Evolutionary conservation across 2,113 vertebrate genomes (phyloP).

Genomic region (Xenus cinereus): DNA sequence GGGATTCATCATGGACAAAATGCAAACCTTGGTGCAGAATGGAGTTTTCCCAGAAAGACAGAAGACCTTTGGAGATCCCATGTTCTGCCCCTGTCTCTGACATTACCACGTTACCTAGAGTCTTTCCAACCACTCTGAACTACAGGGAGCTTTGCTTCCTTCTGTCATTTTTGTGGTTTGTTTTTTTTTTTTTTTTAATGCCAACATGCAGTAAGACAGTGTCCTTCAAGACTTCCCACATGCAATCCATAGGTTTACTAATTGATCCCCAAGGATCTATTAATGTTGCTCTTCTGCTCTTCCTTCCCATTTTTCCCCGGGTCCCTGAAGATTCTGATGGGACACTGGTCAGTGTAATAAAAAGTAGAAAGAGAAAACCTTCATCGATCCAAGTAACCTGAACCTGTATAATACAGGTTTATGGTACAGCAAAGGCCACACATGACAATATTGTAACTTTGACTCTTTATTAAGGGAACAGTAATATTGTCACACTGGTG

Average conservation of each 20-base stretch:
- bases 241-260: neutral
- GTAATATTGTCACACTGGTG: neutral
- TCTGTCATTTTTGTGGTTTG: neutral
- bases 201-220: neutral
- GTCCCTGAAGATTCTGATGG: neutral
- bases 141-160: neutral
- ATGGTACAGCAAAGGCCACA: neutral
- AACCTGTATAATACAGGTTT: neutral
- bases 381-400: neutral
- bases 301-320: neutral
- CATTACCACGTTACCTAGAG: neutral
- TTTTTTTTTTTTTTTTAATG: neutral
- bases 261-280: neutral
- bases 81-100: neutral
- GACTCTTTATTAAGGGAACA: neutral
- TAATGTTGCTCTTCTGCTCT: neutral
- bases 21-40: neutral
- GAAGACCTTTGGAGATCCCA: neutral
- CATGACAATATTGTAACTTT: neutral
- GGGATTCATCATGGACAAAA: neutral
- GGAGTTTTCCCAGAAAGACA: neutral
- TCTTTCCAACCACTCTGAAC: neutral
- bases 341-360: neutral
- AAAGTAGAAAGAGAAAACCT: neutral
- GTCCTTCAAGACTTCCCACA: neutral